Base-by-base conservation (phyloP, 1,140 invertebrate species). In the Trichomalopsis sarcophagae region DNA sequence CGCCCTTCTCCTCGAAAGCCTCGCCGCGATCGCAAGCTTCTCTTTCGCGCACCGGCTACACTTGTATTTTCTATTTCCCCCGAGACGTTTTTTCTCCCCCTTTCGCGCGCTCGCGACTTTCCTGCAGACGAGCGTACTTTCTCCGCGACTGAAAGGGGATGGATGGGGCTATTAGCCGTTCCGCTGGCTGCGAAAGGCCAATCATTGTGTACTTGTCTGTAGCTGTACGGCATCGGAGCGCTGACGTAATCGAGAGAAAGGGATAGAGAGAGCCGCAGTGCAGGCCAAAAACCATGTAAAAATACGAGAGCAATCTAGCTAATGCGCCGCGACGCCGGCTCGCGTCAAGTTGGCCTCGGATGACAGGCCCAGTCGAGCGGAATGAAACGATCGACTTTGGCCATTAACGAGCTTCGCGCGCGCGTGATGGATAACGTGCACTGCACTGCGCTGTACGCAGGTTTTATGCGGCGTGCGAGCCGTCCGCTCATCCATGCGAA, bases 41-140 rank as follows among this genome's bases (percentile, higher is more conserved):
- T 55, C 14, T 14, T 55, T 55, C 14, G 3, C 13, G 50, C 9
- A 21, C 33, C 33, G 33, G 33, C 33, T 36, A 21, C 17, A 55
- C 50, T 55, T 55, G 4, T 55, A 55, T 55, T 55, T 55, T 55
- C 50, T 55, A 55, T 55, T 55, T 55, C 50, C 17, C 4, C 4
- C 50, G 50, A 55, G 50, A 55, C 50, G 2, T 62, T 62, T 81
- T 77, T n/a, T 23, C 44, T 76, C 23, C 21, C 82, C 82, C 86
- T 88, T 81, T 87, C 86, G 71, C 27, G 27, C 27, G 27, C 27
- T 84, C 86, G 81, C 33, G 87, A 87, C 55, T 62, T 62, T 7
- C 17, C 55, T 5, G 17, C 11, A 6, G 21, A 17, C 55, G 47
- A 50, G 13, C 55, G 17, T 21, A 62, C 2, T 62, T 62, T 62